Evolutionary conservation across 2,797 vertebrate species (phyloP).

Genomic region (Pelochelys cantorii): DNA sequence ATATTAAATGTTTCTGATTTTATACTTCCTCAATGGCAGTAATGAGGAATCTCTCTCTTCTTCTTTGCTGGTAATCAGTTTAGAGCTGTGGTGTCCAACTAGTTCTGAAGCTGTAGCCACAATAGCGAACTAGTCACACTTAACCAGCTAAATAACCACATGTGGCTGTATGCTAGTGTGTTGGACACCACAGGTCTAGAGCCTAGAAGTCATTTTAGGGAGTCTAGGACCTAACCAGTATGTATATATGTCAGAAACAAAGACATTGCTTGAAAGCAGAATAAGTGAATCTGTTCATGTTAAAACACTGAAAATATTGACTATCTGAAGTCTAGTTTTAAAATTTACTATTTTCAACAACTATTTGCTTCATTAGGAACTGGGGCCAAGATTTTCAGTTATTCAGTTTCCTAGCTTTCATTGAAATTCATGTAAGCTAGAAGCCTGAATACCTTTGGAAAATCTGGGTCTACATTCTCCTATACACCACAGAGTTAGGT

Average conservation of each 20-base stretch:
- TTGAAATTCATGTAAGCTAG: neutral
- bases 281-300: neutral
- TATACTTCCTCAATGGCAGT: neutral
- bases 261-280: neutral
- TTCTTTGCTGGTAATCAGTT: too few species aligned
- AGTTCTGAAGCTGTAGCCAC: too few species aligned
- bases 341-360: neutral
- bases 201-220: neutral
- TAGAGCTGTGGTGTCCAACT: too few species aligned
- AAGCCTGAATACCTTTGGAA: neutral
- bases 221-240: neutral
- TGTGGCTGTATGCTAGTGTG: too few species aligned
- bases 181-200: too few species aligned
- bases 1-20: neutral
- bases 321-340: neutral
- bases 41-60: neutral
- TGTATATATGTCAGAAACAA: neutral
- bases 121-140: too few species aligned
- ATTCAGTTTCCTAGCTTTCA: neutral
- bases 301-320: neutral
- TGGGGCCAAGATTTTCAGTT: neutral
- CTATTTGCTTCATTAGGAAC: neutral
- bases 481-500: neutral
- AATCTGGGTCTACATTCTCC: neutral
- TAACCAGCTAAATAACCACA: too few species aligned